Percentiles rank a stretch among this genome's conserved stretches.
These are phyloP conservation scores for Abramis brama DNA, from an alignment of 2,113 vertebrate genomes.

Conservation along the genomic window DNA sequence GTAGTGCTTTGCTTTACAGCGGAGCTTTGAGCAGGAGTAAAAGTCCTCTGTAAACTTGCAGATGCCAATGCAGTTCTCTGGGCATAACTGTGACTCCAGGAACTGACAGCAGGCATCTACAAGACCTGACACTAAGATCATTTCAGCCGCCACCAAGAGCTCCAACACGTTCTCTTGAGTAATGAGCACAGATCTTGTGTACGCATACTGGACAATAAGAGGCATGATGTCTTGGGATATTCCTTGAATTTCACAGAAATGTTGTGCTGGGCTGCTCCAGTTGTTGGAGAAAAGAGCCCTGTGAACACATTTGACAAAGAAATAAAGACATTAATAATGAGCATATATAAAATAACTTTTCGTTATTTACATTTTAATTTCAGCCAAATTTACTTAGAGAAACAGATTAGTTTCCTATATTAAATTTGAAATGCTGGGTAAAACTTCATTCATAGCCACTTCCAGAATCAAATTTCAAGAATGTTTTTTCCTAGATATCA, in stretches of 20 bases:
- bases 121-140: slow-evolving; percentile 75
- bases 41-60: too few species aligned
- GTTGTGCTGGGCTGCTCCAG: slow-evolving; percentile 76
- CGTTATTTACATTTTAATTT: neutral
- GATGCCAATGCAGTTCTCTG: too few species aligned
- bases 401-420: too few species aligned
- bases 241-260: slow-evolving; percentile 75
- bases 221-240: slow-evolving; percentile 77
- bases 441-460: too few species aligned
- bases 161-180: slow-evolving; percentile 71
- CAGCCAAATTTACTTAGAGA: neutral
- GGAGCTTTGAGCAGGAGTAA: too few species aligned
- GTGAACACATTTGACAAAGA: neutral
- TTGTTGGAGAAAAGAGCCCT: slow-evolving; percentile 27
- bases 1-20: too few species aligned
- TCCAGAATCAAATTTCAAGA: too few species aligned
- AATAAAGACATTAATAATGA: slow-evolving; percentile 69
- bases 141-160: slow-evolving; percentile 77
- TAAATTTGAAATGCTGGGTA: too few species aligned
- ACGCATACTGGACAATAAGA: slow-evolving; percentile 80
- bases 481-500: neutral
- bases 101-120: slow-evolving; percentile 77
- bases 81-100: slow-evolving; percentile 59
- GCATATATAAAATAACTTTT: neutral
- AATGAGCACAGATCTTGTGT: slow-evolving; percentile 74